Conservation (phyloP, 2,888 invertebrate species). For the Trissolcus brochymenae region DNA sequence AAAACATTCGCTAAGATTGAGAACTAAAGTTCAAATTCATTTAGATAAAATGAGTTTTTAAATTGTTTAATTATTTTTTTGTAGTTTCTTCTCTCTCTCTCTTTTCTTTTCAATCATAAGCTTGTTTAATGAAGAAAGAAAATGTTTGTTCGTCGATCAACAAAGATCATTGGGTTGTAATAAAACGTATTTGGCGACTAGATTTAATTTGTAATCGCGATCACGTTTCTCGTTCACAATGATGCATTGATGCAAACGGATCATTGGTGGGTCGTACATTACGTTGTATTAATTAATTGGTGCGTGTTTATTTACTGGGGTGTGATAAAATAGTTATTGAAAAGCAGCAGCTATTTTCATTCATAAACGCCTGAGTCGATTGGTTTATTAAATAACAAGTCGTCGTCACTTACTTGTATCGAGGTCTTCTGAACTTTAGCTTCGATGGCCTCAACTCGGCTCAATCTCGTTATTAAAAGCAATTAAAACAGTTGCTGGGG, state of each 20-base stretch:
- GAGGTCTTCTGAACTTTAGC: constrained; percentile 56
- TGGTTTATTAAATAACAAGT: constrained; percentile 48
- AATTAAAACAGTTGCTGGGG: constrained; percentile 43
- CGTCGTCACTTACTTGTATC: constrained; percentile 35
- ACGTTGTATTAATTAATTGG: constrained; percentile 52
- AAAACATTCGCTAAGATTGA: not conserved
- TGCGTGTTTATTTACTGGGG: constrained; percentile 51
- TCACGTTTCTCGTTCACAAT: constrained; percentile 7
- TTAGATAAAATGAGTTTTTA: not conserved
- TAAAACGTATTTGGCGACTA: not conserved
- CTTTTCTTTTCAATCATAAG: no score
- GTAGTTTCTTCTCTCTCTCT: no score
- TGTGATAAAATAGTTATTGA: constrained; percentile 48
- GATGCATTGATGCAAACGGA: constrained; percentile 19
- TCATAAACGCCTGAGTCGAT: constrained; percentile 41
- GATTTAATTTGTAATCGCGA: constrained; percentile 1
- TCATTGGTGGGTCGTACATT: constrained; percentile 16
- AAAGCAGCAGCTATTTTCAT: constrained; percentile 39
- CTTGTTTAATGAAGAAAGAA: no score
- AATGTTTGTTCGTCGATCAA: no score
- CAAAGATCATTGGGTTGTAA: no score
- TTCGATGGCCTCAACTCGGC: constrained; percentile 46
- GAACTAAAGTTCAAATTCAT: no score
- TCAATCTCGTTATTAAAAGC: constrained; percentile 52
- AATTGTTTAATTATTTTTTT: not conserved